Percentiles rank a stretch among this genome's conserved stretches.
Evolutionary conservation across 2,888 invertebrate genomes (phyloP).

Genomic region (Odontothrips loti): DNA sequence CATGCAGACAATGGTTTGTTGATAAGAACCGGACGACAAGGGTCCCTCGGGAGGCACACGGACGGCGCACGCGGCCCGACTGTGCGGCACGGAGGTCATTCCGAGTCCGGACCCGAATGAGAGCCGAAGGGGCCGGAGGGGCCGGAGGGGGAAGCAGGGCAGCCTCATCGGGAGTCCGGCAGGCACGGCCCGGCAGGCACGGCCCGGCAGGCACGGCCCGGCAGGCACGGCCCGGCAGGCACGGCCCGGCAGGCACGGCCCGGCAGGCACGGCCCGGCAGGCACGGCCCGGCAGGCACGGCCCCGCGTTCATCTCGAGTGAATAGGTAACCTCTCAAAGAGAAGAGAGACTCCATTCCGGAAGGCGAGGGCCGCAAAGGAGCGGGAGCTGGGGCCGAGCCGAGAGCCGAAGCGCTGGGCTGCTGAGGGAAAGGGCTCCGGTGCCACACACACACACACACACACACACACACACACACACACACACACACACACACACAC

Average conservation of each 20-base stretch:
- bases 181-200: too few species aligned
- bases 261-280: background rate
- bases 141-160: background rate
- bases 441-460: too few species aligned
- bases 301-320: conserved; percentile 11
- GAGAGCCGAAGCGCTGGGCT: too few species aligned
- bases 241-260: too few species aligned
- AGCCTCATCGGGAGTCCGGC: background rate
- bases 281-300: background rate
- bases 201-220: too few species aligned
- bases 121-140: background rate
- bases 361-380: too few species aligned
- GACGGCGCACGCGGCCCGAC: background rate
- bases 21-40: conserved; percentile 14
- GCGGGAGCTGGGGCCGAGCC: too few species aligned
- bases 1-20: conserved; percentile 10
- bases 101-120: background rate
- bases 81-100: background rate
- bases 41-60: background rate
- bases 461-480: too few species aligned
- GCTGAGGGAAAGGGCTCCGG: too few species aligned
- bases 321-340: conserved; percentile 5
- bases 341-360: background rate
- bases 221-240: too few species aligned
- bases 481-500: too few species aligned